Conservation (phyloP, 2,797 vertebrate species). For the Prunella strophiata region DNA sequence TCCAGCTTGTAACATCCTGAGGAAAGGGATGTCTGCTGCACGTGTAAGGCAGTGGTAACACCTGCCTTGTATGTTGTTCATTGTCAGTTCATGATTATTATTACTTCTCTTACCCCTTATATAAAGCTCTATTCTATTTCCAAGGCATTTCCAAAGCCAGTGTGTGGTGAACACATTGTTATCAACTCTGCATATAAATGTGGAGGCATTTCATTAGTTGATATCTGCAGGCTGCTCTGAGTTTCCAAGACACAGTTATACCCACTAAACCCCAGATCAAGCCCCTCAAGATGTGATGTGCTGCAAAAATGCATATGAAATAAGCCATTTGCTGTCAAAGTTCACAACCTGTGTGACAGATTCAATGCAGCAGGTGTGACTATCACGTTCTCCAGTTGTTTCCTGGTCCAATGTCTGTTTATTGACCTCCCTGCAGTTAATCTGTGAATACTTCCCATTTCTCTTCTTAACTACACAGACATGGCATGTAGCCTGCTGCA, state of each 20-base stretch:
- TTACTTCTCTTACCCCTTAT: not conserved
- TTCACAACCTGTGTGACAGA: conserved; percentile 6
- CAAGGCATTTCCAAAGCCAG: not conserved
- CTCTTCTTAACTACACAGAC: not conserved
- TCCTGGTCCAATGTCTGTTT: not conserved
- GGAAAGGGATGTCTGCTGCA: not conserved
- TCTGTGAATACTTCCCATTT: conserved; percentile 18
- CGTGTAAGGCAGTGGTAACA: not conserved
- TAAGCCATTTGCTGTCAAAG: not conserved
- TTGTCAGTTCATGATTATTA: not conserved
- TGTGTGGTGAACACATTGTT: not conserved
- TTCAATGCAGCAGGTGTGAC: not conserved
- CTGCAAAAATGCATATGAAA: not conserved
- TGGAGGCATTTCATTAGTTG: not conserved
- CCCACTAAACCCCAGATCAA: not conserved
- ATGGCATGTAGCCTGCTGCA: not conserved
- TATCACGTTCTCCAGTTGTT: not conserved
- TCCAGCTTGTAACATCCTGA: conserved; percentile 12
- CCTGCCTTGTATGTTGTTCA: not conserved
- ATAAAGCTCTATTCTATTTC: not conserved
- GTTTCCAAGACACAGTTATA: not conserved
- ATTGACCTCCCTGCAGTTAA: not conserved
- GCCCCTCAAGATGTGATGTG: not conserved
- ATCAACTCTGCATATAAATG: not conserved
- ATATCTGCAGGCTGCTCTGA: not conserved